phyloP scores from a whole-genome alignment of 1,140 invertebrate genomes.

The Trypoxylus dichotomus region DNA sequence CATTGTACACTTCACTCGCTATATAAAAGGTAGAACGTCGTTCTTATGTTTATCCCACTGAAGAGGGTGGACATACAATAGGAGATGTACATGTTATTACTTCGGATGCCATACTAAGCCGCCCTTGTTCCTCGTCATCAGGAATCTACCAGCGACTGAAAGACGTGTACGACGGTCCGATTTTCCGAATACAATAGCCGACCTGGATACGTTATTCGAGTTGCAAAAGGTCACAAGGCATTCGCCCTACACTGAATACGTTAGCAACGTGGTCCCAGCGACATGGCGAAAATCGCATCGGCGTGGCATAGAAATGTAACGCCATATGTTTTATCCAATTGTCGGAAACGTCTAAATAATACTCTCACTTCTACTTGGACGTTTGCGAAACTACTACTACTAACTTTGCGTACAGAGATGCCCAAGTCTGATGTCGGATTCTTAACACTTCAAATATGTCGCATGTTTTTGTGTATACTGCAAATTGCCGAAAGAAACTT shows the following conservation, averaged over 20 bases:
- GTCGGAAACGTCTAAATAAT: slow-evolving; percentile 24
- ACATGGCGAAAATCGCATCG: not conserved
- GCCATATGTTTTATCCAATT: slow-evolving; percentile 9
- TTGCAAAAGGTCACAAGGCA: not conserved
- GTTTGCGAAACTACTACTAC: not conserved
- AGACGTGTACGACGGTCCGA: not conserved
- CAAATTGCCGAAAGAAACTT: no score
- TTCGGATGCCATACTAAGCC: not conserved
- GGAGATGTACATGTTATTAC: slow-evolving; percentile 13
- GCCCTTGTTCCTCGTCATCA: not conserved
- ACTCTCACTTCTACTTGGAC: not conserved
- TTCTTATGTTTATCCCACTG: not conserved
- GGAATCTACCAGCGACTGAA: not conserved
- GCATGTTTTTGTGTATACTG: no score
- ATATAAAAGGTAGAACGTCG: not conserved
- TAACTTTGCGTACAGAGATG: no score
- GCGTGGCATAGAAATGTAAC: not conserved
- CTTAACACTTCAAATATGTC: no score
- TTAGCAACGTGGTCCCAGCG: not conserved
- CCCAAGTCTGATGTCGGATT: no score
- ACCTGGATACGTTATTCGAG: slow-evolving; percentile 4
- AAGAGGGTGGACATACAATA: not conserved
- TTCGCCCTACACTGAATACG: not conserved
- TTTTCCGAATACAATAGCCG: slow-evolving; percentile 7
- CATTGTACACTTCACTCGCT: not conserved